Evolutionary conservation across 2,797 vertebrate species (phyloP).

Genomic region (Enteromius treurensis): DNA sequence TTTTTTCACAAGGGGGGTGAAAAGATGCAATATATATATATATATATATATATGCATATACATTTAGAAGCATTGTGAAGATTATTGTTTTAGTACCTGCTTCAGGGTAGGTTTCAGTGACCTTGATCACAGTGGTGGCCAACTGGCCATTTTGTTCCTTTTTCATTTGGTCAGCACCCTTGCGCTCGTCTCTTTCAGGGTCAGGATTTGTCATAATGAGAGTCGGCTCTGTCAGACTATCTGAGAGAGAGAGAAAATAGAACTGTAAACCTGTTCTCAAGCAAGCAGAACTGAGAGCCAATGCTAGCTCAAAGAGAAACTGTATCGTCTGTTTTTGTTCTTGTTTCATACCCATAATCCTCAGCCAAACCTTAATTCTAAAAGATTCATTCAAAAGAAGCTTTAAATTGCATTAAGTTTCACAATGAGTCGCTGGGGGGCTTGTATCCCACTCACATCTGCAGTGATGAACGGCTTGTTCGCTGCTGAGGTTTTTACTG

Average conservation of each 20-base stretch:
- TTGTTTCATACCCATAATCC: background rate
- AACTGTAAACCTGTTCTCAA: background rate
- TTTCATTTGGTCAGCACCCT: background rate
- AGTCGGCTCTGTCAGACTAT: background rate
- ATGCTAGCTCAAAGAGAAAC: background rate
- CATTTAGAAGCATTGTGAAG: background rate
- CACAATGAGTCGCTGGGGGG: conserved; percentile 11
- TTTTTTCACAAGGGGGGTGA: background rate
- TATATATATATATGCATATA: background rate
- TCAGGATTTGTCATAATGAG: background rate
- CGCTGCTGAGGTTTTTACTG: conserved; percentile 59
- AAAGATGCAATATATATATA: background rate
- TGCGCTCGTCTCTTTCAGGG: background rate
- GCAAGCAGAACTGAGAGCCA: background rate
- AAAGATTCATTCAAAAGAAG: background rate
- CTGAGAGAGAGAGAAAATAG: conserved; percentile 10
- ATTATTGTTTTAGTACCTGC: conserved; percentile 13
- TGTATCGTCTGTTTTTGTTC: background rate
- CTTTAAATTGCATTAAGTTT: background rate
- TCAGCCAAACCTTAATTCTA: background rate
- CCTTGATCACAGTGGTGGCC: background rate
- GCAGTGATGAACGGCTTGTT: conserved; percentile 59
- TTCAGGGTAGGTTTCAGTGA: background rate
- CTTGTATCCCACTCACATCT: conserved; percentile 10
- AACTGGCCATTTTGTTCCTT: background rate